These are phyloP conservation scores for Thysanoteuthis rhombus DNA, from an alignment of 2,888 invertebrate species.

Conservation along the genomic window DNA sequence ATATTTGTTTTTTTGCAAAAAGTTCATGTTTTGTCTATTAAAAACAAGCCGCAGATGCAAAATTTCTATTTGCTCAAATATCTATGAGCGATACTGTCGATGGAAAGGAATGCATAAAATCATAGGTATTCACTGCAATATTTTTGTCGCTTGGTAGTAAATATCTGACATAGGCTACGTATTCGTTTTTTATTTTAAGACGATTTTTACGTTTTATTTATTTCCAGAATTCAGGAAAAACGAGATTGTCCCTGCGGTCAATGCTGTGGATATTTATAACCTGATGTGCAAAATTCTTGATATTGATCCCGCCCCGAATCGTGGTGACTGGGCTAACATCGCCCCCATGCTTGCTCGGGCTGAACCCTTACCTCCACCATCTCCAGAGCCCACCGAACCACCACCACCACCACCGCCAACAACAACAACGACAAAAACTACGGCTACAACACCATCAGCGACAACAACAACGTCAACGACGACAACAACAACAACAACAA, in stretches of 20 bases:
- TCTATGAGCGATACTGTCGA: no score
- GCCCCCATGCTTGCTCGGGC: neutral
- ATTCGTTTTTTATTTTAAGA: neutral
- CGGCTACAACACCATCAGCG: neutral
- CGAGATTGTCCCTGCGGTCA: neutral
- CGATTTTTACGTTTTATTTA: neutral
- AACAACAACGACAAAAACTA: neutral
- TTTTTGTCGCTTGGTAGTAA: neutral
- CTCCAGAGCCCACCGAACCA: neutral
- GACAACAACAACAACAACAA: neutral
- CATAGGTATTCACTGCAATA: no score
- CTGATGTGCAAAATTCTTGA: constrained; percentile 21
- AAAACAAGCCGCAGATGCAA: no score
- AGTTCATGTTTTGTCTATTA: no score
- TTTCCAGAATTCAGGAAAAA: neutral
- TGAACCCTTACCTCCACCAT: neutral
- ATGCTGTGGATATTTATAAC: constrained; percentile 21
- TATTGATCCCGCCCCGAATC: neutral
- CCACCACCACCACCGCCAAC: neutral
- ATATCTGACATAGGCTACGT: neutral
- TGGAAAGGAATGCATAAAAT: no score
- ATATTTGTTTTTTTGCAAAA: no score
- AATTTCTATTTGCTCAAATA: no score
- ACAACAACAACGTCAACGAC: neutral
- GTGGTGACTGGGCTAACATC: neutral